phyloP scores from a whole-genome alignment of 2,888 invertebrate species.

The Parochlus steinenii region DNA sequence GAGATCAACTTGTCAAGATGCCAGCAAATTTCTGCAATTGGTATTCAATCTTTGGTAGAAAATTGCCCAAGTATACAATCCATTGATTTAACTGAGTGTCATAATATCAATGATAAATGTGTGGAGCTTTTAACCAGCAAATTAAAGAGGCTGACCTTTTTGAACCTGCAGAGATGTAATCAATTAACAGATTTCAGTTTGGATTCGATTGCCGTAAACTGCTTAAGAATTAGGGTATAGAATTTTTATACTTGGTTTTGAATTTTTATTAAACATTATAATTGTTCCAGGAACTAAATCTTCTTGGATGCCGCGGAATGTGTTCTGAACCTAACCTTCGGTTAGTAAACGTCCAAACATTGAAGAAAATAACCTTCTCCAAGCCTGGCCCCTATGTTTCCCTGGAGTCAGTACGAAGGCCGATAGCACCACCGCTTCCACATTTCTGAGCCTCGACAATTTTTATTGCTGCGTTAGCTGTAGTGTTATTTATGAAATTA shows the following conservation, averaged over 20 bases:
- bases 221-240: slow-evolving; percentile 25
- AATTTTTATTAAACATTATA: slow-evolving; percentile 1
- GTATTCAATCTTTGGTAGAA: slow-evolving; percentile 42
- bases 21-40: slow-evolving; percentile 48
- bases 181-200: slow-evolving; percentile 36
- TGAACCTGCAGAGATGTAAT: slow-evolving; percentile 33
- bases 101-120: slow-evolving; percentile 47
- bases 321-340: slow-evolving; percentile 27
- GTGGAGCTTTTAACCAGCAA: slow-evolving; percentile 32
- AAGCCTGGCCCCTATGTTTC: slow-evolving; percentile 7
- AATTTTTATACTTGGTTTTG: background rate
- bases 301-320: slow-evolving; percentile 26
- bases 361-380: slow-evolving; percentile 14
- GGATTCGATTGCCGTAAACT: slow-evolving; percentile 32
- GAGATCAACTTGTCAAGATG: slow-evolving; percentile 47
- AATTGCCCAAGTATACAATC: slow-evolving; percentile 55
- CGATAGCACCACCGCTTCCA: slow-evolving; percentile 6
- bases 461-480: too few relatives aligned
- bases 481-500: too few relatives aligned
- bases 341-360: slow-evolving; percentile 20
- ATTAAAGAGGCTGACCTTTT: slow-evolving; percentile 24
- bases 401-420: background rate
- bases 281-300: slow-evolving; percentile 20
- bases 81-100: slow-evolving; percentile 48
- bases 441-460: too few relatives aligned